Percentiles rank a stretch among this genome's conserved stretches.
These are phyloP conservation scores for Araneus ventricosus DNA, from an alignment of 1,140 invertebrate genomes.

Conservation along the genomic window DNA sequence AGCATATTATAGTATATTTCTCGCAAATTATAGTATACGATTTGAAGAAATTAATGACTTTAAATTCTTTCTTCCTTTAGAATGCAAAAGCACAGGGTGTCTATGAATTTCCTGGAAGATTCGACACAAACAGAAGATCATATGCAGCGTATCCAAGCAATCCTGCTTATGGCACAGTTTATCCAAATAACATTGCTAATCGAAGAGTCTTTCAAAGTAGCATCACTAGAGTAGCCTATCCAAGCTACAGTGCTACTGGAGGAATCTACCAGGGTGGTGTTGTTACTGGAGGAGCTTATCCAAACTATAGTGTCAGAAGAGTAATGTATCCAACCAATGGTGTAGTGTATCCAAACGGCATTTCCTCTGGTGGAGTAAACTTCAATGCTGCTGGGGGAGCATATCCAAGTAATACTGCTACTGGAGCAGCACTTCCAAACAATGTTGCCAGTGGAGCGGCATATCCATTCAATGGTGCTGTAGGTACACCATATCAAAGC, in stretches of 20 bases:
- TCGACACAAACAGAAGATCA: not conserved
- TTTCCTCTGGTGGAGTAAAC: too few relatives aligned
- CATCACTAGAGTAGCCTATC: not conserved
- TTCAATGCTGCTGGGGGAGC: not conserved
- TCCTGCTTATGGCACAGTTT: too few relatives aligned
- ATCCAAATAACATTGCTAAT: not conserved
- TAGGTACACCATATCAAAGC: not conserved
- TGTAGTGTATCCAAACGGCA: not conserved
- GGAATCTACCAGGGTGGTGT: not conserved
- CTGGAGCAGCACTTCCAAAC: not conserved
- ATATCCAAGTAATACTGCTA: not conserved
- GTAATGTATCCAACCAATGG: not conserved
- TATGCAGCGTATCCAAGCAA: not conserved
- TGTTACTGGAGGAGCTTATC: not conserved
- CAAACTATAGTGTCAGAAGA: not conserved
- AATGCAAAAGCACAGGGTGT: not conserved
- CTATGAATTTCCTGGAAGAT: not conserved
- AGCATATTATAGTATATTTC: too few relatives aligned
- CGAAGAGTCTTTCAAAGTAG: not conserved
- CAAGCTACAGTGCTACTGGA: not conserved
- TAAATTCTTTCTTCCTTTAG: not conserved
- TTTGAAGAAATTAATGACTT: not conserved
- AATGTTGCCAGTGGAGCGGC: not conserved
- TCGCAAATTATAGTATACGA: not conserved
- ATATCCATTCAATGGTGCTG: not conserved